Base-by-base conservation (phyloP, 2,113 vertebrate species). In the Indicator maculatus region DNA sequence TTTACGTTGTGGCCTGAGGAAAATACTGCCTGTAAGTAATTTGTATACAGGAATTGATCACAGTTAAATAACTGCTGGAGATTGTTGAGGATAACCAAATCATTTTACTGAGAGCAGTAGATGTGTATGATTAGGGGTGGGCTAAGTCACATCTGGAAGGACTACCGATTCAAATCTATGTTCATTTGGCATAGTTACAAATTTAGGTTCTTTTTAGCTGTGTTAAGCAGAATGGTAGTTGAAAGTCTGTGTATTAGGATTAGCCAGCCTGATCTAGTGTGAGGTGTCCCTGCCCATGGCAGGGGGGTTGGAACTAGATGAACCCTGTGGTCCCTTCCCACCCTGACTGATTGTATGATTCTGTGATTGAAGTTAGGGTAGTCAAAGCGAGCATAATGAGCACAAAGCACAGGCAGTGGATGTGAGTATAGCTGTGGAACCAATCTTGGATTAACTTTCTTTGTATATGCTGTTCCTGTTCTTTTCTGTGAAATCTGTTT, bases 1-100 rank as follows among this genome's bases (percentile, higher is more conserved):
- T 86, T 96, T 99, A 41, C 98, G 99, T 94, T 99, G 99, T 77
- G 99, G 99, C 81, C 97, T 99, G 77, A 99, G 99, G 96, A 98
- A 98, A 95, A 98, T 98, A 95, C 80, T 99, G 66, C 99, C 99
- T 71, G 99, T 99, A 98, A 99, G 99, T 98, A 12, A 28, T 72
- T 67, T 77, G 11, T 31, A 1, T 52, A 5, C 67, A 67, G 59
- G n/a, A 66, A 27, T 1, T 70, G 44, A 36, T 70, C 44, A 10
- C 61, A 79, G 9, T n/a, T 14, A 27, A 1, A 17, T 66, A 36
- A 8, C 64, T 52, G 23, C 11, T 52, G 10, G 23, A 47, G 30
- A 10, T 8, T 64, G 17, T 24, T 82, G 44, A 20, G 58, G 12
- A 19, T 10, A 45, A n/a, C 13, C 9, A 39, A 41, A 18, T 18